Base-by-base conservation (phyloP, 1,140 invertebrate genomes). In the Bombus cullumanus region DNA sequence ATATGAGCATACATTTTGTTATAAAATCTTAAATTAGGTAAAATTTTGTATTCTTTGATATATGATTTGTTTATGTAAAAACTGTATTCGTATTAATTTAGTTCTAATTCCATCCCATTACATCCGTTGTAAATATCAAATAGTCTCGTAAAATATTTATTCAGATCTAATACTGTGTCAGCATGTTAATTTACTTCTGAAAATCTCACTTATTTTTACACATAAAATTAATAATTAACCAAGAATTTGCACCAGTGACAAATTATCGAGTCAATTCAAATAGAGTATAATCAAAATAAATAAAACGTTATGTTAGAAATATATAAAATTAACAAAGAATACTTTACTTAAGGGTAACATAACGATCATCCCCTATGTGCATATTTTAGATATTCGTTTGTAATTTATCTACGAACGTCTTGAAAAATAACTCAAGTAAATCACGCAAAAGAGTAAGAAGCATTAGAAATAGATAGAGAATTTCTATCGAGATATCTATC, bases 71-170 rank as follows among this genome's bases (percentile, higher is more conserved):
- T 76, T 79, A 82, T 64, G 53, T 81, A 69, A 86, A 86, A 76
- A 72, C 41, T 64, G 66, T 81, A 80, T 66, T 87, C 88, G 77
- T 85, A 89, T 83, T 62, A 31, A 53, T 62, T 84, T 75, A 71
- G 37, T 72, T 79, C 88, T 86, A 89, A 89, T 89, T 89, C 88
- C 88, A 89, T 89, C 88, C 81, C 81, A 39, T 81, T 31, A 69
- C 8, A 86, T 37, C 37, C 28, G 31, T 64, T 22, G 9, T 37
- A 72, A 53, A 41, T 72, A 47, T 62, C 18, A 39, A 73, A 53
- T 10, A n/a, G 59, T 83, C 31, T 47, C 6, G 2, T 66, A 10
- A 39, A 80, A 39, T 73, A 18, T 69, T 34, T 34, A 47, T 57
- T 59, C 22, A 9, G 53, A 75, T 47, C 28, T 47, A 43, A 22